Base-by-base conservation (phyloP, 2,888 invertebrate genomes). In the Monoplex corrugatus region DNA sequence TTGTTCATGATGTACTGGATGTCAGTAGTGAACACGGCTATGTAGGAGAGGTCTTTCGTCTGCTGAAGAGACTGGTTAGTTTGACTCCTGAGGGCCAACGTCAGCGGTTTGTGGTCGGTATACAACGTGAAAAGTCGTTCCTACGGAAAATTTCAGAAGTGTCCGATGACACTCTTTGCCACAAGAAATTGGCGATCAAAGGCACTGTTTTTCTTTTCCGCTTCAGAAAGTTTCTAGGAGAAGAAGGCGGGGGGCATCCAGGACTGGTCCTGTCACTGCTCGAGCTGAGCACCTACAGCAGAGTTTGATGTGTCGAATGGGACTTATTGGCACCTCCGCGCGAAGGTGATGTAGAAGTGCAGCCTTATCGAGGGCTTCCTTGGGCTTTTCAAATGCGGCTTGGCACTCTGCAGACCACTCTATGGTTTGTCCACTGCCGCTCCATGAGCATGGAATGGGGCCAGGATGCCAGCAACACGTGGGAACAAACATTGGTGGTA, bases 301-400 rank as follows among this genome's bases (percentile, higher is more conserved):
- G 82, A 72, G 87, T 82, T 87, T 5, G 87, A 89, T 32, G 89
- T 83, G 63, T 89, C 89, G 6, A 87, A 82, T 89, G 72, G 87
- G 82, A 43, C 82, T 87, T 68, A 87, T 83, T 28, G 68, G 63
- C 28, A 72, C 35, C 32, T 87, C 72, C 40, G 87, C 10, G 3
- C 38, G 35, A 43, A 87, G 89, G 32, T 89, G 89, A 40, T 89
- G 80, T 75, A 75, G 50, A 13, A 89, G 89, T 5, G 44, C 63
- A 8, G 87, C 82, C 38, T 80, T 38, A 23, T 28, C 72, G 38
- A 87, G 45, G 2, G 83, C 85, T 89, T 78, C 43, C 35, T 89
- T 89, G 63, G 83, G 72, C 38, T 75, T 87, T 57, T 87, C 80
- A 57, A 87, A 87, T 19, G 87, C 88, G 40, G 75, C n/a, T 82